These are phyloP conservation scores for Hipparchia sbordonii DNA, from an alignment of 2,888 invertebrate species.

Conservation along the genomic window DNA sequence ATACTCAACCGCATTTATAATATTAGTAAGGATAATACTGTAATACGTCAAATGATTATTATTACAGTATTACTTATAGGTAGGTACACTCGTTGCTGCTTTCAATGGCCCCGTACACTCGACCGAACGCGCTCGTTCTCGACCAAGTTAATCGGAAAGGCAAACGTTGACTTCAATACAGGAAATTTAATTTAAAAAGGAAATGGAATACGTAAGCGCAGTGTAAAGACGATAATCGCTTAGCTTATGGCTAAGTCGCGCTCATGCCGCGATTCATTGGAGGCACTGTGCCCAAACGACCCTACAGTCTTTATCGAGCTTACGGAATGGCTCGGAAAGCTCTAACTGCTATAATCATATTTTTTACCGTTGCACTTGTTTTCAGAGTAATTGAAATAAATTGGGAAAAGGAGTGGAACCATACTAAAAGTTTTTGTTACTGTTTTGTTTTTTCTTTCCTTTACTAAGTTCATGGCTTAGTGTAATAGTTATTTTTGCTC, in stretches of 20 bases:
- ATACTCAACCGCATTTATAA: no score
- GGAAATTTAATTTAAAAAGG: conserved; percentile 32
- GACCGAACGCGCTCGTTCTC: no score
- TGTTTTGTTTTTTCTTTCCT: not conserved
- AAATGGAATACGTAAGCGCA: conserved; percentile 31
- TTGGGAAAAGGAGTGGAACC: conserved; percentile 21
- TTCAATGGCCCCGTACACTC: no score
- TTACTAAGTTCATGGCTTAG: not conserved
- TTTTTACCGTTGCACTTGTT: conserved; percentile 36
- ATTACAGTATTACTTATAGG: no score
- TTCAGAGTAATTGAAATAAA: conserved; percentile 37
- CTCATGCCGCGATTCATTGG: conserved; percentile 28
- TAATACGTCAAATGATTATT: no score
- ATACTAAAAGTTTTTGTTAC: not conserved
- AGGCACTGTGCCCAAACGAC: conserved; percentile 15
- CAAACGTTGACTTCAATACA: conserved; percentile 28
- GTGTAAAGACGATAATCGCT: conserved; percentile 43
- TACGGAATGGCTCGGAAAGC: conserved; percentile 2
- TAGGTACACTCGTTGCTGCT: no score
- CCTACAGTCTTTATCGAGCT: conserved; percentile 13
- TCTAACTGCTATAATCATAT: conserved; percentile 11
- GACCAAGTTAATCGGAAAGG: conserved; percentile 15
- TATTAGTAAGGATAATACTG: no score
- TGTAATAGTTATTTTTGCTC: no score
- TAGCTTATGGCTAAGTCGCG: conserved; percentile 42